Conservation (phyloP, 2,113 vertebrate genomes). For the Andinoacara biseriatus region DNA sequence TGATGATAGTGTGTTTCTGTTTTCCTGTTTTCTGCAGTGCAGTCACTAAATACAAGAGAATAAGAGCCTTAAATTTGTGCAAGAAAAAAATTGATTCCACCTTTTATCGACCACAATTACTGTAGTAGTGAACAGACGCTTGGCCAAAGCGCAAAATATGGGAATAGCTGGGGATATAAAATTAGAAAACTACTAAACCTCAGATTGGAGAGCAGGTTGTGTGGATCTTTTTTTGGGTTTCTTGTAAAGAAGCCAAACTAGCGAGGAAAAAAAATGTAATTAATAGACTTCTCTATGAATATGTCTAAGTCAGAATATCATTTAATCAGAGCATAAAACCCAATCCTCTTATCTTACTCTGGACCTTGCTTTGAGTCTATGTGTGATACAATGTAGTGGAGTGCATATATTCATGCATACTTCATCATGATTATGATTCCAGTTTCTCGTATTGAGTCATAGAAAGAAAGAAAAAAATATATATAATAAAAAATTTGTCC, state of each 20-base stretch:
- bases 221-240: background rate
- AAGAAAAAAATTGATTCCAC: background rate
- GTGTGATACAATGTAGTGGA: background rate
- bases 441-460: background rate
- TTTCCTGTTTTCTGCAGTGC: constrained; percentile 10
- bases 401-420: background rate
- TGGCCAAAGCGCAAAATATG: background rate
- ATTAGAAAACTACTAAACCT: constrained; percentile 19
- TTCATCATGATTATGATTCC: background rate
- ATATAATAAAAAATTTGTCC: background rate
- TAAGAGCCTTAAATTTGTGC: background rate
- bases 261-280: background rate
- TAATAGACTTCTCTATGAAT: background rate
- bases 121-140: background rate
- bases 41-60: background rate
- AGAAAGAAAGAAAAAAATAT: background rate
- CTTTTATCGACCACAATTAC: background rate
- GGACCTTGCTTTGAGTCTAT: background rate
- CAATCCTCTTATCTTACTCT: background rate
- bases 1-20: constrained; percentile 24
- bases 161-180: background rate
- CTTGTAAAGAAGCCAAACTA: background rate
- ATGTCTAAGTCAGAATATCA: background rate
- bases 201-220: background rate
- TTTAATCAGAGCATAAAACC: background rate